A percentile compares a stretch with the other conserved stretches of the same genome.
phyloP scores from a whole-genome alignment of 2,113 vertebrate genomes.

The Mesitornis unicolor region DNA sequence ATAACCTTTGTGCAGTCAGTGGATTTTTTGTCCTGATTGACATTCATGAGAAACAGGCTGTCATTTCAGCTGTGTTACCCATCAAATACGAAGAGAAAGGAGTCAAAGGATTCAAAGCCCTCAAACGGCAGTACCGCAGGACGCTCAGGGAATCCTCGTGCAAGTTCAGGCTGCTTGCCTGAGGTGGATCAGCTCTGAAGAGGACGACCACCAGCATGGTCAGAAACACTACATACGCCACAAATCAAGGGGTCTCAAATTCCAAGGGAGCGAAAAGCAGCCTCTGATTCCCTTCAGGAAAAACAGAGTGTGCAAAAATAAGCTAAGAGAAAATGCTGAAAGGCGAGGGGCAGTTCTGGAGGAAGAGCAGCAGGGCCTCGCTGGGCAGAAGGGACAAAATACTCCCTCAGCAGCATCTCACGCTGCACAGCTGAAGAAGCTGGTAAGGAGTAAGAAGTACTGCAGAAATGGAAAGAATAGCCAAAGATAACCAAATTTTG shows the following conservation, averaged over 20 bases:
- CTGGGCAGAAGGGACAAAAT: neutral
- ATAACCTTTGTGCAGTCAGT: neutral
- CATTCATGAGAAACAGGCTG: neutral
- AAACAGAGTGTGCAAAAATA: neutral
- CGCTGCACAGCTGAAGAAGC: neutral
- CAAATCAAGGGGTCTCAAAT: neutral
- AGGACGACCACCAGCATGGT: accelerated
- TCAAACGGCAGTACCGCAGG: neutral
- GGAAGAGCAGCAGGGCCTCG: neutral
- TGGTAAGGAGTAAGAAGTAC: neutral
- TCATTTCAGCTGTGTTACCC: neutral
- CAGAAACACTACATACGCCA: neutral
- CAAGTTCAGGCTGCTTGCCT: neutral
- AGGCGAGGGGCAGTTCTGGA: neutral
- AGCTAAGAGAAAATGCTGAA: neutral
- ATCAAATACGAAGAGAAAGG: neutral
- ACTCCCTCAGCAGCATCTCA: neutral
- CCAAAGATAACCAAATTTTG: constrained; percentile 4
- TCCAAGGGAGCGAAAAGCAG: neutral
- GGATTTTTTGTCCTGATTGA: neutral
- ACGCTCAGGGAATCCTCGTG: neutral
- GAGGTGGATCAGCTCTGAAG: neutral
- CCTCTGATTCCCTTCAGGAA: neutral
- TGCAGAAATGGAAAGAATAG: neutral
- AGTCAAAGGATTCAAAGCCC: neutral